Conservation (phyloP, 1,140 invertebrate genomes). For the Micrasema minimum region DNA sequence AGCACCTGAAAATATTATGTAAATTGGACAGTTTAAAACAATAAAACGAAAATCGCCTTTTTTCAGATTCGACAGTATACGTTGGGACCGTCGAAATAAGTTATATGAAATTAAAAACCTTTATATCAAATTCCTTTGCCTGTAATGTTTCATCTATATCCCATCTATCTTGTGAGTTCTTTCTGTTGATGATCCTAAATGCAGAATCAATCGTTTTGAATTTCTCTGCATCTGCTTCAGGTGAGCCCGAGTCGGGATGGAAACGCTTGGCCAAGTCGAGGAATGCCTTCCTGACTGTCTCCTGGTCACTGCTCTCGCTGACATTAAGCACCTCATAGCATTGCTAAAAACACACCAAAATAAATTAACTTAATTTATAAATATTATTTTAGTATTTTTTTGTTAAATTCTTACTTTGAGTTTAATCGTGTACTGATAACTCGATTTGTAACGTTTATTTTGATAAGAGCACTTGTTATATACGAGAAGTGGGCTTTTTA, state of each 20-base stretch:
- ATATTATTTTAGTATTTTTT: background rate
- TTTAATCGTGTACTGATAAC: slow-evolving; percentile 14
- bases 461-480: background rate
- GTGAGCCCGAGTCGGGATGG: slow-evolving; percentile 82
- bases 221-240: slow-evolving; percentile 74
- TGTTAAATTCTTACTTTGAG: slow-evolving; percentile 28
- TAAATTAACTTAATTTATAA: background rate
- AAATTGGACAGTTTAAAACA: no score
- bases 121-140: slow-evolving; percentile 66
- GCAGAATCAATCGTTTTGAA: slow-evolving; percentile 77
- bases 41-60: no score
- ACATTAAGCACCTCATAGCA: slow-evolving; percentile 75
- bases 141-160: slow-evolving; percentile 58
- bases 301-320: slow-evolving; percentile 74
- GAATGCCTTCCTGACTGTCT: slow-evolving; percentile 78
- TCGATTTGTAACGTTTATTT: slow-evolving; percentile 8
- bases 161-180: slow-evolving; percentile 66
- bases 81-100: no score
- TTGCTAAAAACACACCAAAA: slow-evolving; percentile 64
- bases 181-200: slow-evolving; percentile 67
- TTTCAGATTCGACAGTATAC: no score
- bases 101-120: no score
- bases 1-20: no score
- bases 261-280: slow-evolving; percentile 80
- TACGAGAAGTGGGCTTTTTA: background rate